A percentile compares a stretch with the other conserved stretches of the same genome.
Evolutionary conservation across 2,888 invertebrate species (phyloP).

Genomic region (Drosophila pseudotalamancana): DNA sequence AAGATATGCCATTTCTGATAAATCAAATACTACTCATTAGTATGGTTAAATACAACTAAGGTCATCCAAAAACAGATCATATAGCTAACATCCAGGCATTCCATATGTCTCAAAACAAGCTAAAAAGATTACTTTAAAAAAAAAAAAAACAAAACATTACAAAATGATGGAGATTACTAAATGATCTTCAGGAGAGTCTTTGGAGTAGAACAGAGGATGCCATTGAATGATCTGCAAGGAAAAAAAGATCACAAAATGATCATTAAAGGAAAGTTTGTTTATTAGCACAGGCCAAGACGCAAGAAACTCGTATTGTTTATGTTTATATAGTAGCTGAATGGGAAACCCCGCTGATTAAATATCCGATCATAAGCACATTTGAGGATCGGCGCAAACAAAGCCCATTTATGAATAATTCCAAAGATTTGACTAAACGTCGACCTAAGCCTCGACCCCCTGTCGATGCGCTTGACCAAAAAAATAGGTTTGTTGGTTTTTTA

Average conservation of each 20-base stretch:
- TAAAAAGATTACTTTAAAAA: no score
- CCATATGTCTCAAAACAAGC: no score
- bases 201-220: no score
- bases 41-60: no score
- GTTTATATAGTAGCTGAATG: slow-evolving; percentile 6
- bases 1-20: no score
- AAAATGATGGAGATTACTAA: no score
- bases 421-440: slow-evolving; percentile 37
- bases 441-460: slow-evolving; percentile 64
- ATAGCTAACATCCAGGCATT: no score
- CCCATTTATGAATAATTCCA: slow-evolving; percentile 32
- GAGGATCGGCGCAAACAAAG: slow-evolving; percentile 23
- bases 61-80: no score
- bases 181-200: no score
- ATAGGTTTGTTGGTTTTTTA: slow-evolving; percentile 74
- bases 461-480: slow-evolving; percentile 76
- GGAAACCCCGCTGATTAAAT: slow-evolving; percentile 34
- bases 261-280: background rate
- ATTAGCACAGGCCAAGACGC: background rate
- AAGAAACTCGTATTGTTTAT: slow-evolving; percentile 7
- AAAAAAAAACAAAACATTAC: no score
- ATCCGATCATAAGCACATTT: slow-evolving; percentile 1
- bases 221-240: background rate
- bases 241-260: background rate
- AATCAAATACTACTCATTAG: no score